Evolutionary conservation across 64 coral and sea anemone species (phyloP).

Genomic region (Dendrophyllia cribrosa): DNA sequence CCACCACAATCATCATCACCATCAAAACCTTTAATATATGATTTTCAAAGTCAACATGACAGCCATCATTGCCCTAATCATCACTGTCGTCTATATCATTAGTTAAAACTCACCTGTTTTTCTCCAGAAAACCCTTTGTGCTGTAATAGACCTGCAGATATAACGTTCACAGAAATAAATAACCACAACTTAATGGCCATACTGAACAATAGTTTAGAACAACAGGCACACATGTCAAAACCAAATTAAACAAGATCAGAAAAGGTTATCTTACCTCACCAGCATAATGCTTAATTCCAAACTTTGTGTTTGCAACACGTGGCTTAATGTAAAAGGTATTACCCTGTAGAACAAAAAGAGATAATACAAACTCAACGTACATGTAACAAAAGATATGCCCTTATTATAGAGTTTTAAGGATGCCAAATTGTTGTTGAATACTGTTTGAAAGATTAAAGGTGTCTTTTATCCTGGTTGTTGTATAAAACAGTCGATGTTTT

Average conservation of each 20-base stretch:
- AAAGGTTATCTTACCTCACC: conserved; percentile 81
- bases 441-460: too few species aligned
- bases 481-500: too few species aligned
- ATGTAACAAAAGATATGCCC: neutral
- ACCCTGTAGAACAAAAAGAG: conserved; percentile 45
- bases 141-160: conserved; percentile 83
- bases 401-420: neutral
- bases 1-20: too few species aligned
- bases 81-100: neutral
- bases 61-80: neutral
- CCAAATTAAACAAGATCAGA: neutral
- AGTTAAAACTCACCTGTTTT: conserved; percentile 83
- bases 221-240: neutral
- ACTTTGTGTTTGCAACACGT: conserved; percentile 95
- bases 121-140: conserved; percentile 94
- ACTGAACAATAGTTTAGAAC: neutral
- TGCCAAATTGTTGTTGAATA: too few species aligned
- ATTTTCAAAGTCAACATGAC: neutral
- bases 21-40: too few species aligned
- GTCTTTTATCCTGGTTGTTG: too few species aligned
- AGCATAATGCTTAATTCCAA: conserved; percentile 98
- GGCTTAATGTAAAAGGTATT: conserved; percentile 95
- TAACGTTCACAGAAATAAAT: neutral
- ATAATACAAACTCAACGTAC: neutral
- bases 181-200: neutral